Conservation (phyloP, 2,797 vertebrate species). For the Hyperoplus lanceolatus region DNA sequence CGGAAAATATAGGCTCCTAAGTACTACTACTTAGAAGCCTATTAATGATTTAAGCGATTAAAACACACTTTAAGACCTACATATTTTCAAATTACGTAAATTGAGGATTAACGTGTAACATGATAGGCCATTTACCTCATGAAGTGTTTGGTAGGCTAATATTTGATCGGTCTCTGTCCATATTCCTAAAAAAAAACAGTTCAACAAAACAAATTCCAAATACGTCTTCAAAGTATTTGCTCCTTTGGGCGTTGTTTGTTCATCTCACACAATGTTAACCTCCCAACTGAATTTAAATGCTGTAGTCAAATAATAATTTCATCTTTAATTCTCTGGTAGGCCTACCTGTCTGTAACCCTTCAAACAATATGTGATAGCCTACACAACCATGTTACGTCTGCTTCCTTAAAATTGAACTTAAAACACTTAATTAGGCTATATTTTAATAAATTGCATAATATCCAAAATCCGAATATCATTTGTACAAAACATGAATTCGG, state of each 20-base stretch:
- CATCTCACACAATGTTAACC: neutral
- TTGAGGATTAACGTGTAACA: neutral
- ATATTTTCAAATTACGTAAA: no score
- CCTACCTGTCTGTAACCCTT: neutral
- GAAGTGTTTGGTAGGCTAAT: neutral
- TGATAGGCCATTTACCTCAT: neutral
- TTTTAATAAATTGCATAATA: conserved; percentile 49
- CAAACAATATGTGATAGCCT: neutral
- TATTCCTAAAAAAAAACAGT: neutral
- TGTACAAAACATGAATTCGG: conserved; percentile 13
- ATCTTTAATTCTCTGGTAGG: neutral
- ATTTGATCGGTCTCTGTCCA: neutral
- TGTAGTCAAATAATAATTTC: neutral
- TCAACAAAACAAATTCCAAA: neutral
- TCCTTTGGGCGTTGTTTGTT: neutral
- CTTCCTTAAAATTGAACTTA: no score
- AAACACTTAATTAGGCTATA: neutral
- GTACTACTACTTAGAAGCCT: no score
- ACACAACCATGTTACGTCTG: neutral
- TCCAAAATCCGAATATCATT: neutral
- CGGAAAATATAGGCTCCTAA: no score
- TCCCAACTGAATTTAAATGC: neutral
- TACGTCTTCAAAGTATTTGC: no score
- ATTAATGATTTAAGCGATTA: no score
- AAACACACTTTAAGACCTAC: no score